These are phyloP conservation scores for Heterotilapia buettikoferi DNA, from an alignment of 2,113 vertebrate genomes.

Conservation along the genomic window DNA sequence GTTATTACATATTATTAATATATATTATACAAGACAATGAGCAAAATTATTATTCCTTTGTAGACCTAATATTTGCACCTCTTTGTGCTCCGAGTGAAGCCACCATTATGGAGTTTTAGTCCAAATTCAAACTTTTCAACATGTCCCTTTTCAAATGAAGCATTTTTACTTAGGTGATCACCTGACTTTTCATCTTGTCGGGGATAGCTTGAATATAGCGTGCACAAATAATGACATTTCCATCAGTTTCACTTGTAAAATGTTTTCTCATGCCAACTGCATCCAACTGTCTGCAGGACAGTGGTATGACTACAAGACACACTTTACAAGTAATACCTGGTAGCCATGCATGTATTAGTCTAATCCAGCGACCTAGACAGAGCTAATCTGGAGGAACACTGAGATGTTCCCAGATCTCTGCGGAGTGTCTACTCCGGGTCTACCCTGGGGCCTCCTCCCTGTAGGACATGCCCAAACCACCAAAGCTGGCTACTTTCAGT, in stretches of 20 bases:
- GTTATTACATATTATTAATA: neutral
- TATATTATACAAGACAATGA: neutral
- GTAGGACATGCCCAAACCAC: neutral
- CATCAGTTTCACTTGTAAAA: neutral
- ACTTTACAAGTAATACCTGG: neutral
- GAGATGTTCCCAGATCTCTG: neutral
- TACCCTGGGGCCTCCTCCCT: neutral
- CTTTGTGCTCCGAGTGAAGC: neutral
- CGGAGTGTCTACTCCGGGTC: neutral
- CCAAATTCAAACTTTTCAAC: neutral
- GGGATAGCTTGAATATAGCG: neutral
- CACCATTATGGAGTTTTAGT: neutral
- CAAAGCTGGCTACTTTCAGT: neutral
- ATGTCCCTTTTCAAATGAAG: neutral
- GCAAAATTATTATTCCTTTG: neutral
- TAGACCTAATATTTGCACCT: neutral
- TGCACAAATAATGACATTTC: neutral
- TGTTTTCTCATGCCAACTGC: neutral
- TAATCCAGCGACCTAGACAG: neutral
- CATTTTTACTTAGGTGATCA: neutral
- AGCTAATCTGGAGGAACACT: neutral
- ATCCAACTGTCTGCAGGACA: neutral
- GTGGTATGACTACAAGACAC: neutral
- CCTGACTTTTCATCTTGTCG: neutral
- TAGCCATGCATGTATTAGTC: neutral